Conservation (phyloP, 1,140 invertebrate genomes). For the Cepaea nemoralis region DNA sequence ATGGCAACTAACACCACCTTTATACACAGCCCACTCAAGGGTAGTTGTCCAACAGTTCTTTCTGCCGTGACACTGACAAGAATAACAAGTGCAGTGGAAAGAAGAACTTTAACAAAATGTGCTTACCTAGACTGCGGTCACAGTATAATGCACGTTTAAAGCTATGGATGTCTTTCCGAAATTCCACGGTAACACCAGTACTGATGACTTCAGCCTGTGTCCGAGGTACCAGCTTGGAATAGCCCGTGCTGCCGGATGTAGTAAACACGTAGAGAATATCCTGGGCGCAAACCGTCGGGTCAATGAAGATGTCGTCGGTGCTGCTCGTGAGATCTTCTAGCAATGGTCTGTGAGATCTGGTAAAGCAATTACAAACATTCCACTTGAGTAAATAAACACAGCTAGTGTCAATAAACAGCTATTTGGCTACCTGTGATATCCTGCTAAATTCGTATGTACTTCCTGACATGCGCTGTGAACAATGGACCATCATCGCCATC, state of each 20-base stretch:
- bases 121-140: background rate
- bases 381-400: too few species aligned
- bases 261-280: background rate
- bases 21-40: too few species aligned
- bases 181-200: background rate
- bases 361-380: too few species aligned
- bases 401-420: too few species aligned
- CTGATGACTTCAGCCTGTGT: background rate
- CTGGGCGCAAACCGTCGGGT: background rate
- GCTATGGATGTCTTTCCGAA: background rate
- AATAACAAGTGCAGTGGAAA: too few species aligned
- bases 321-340: background rate
- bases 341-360: background rate
- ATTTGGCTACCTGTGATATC: too few species aligned
- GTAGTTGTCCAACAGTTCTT: too few species aligned
- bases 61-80: too few species aligned
- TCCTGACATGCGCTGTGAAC: too few species aligned
- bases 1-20: too few species aligned
- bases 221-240: background rate
- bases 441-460: too few species aligned
- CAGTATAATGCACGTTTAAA: background rate
- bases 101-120: background rate
- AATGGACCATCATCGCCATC: too few species aligned
- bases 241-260: background rate
- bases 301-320: background rate